A percentile compares a stretch with the other conserved stretches of the same genome.
phyloP scores from a whole-genome alignment of 2,797 vertebrate genomes.

The Scolopax bukidnonensis region DNA sequence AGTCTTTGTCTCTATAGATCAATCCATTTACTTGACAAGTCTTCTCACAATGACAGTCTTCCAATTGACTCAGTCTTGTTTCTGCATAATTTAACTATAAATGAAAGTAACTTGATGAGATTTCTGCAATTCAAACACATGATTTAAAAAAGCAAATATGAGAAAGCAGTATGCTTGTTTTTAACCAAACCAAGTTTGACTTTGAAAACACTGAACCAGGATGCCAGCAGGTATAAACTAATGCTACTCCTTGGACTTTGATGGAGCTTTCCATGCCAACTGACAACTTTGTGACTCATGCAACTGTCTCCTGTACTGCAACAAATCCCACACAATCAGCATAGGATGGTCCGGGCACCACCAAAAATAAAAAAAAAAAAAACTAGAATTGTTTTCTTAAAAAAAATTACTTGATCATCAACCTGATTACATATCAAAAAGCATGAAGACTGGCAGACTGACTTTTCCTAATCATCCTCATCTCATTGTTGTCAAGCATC shows the following conservation, averaged over 20 bases:
- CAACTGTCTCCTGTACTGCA: neutral
- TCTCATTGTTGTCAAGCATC: neutral
- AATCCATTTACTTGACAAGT: conserved; percentile 89
- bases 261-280: neutral
- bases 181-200: neutral
- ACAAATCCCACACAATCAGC: neutral
- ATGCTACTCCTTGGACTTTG: neutral
- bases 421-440: neutral
- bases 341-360: neutral
- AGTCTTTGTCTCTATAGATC: conserved; percentile 90
- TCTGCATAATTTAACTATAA: conserved; percentile 93
- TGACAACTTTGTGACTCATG: neutral
- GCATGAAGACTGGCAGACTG: neutral
- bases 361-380: neutral
- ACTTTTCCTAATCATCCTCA: neutral
- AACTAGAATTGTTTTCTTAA: neutral
- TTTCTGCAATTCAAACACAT: conserved; percentile 30
- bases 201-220: neutral
- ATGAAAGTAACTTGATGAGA: conserved; percentile 62
- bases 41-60: conserved; percentile 94
- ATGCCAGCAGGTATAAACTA: neutral
- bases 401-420: neutral
- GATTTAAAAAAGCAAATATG: conserved; percentile 14
- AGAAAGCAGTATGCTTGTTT: neutral
- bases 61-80: conserved; percentile 91